Base-by-base conservation (phyloP, 2,113 vertebrate species). In the Epinephelus cyanopodus region DNA sequence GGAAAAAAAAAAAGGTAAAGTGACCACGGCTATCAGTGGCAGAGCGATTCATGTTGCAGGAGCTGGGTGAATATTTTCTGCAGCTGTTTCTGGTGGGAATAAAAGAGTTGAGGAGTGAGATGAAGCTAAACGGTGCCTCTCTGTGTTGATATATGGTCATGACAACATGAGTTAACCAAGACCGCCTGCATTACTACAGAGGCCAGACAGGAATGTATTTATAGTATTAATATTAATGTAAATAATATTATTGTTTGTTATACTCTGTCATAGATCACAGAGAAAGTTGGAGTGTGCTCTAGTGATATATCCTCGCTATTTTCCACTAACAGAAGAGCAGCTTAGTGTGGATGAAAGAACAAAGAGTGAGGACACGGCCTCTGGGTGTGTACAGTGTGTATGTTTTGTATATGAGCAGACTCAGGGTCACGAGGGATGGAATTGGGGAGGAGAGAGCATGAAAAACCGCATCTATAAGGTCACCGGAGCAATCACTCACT, bases 401-500 rank as follows among this genome's bases (percentile, higher is more conserved):
- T 56, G 62, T 45, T 64, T 6, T 57, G n/a, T 76, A 10, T 86
- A 66, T 39, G 71, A 85, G 66, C 78, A 68, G 77, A 71, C 54
- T 82, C 61, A 67, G 74, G 85, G 81, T 81, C 79, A 71, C 3
- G 62, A n/a, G 57, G 72, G 23, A 52, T 29, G 56, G 25, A 80
- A 0, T n/a, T 1, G n/a, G 39, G 62, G 79, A n/a, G 58, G 73
- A 11, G 19, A 7, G 68, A 42, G 39, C 48, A 45, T 86, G 72
- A 90, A 79, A 74, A 81, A 60, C 39, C 7, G 45, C 77, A 65
- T 54, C 15, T 11, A n/a, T 58, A 87, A 91, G 84, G 90, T 84
- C 82, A 74, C 17, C 12, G 61, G 66, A 77, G 74, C 81, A 58
- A 89, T 85, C 73, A 87, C 33, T 92, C 82, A 90, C 67, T 90